Evolutionary conservation across 2,113 vertebrate genomes (phyloP).

Genomic region (Eira barbara): DNA sequence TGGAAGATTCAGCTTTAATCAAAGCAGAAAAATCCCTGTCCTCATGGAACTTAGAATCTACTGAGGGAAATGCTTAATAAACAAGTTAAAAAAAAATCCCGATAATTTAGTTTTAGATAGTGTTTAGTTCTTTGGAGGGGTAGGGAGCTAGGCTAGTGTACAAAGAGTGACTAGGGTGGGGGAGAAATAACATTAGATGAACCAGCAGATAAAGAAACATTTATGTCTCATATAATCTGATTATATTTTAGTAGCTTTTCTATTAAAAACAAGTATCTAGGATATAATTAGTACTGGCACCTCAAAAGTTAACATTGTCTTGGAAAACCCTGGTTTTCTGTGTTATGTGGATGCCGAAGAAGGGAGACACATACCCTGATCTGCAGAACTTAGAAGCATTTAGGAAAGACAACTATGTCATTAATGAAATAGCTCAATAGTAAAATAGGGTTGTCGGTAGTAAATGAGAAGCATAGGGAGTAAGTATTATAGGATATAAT

Average conservation of each 20-base stretch:
- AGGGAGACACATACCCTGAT: not conserved
- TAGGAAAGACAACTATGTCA: not conserved
- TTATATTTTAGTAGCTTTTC: not conserved
- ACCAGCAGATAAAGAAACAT: not conserved
- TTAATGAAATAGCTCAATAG: not conserved
- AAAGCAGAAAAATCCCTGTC: not conserved
- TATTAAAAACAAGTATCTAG: not conserved
- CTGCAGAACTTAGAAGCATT: not conserved
- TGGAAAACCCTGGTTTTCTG: not conserved
- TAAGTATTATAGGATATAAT: not conserved
- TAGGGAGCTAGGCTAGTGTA: not conserved
- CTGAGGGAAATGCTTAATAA: not conserved
- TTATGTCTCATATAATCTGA: not conserved
- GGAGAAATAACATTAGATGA: not conserved
- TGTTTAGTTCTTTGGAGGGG: not conserved
- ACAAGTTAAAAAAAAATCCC: not conserved
- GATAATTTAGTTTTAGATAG: not conserved
- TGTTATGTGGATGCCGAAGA: not conserved
- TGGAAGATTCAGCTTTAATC: not conserved
- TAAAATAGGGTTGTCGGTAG: not conserved
- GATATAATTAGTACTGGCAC: not conserved
- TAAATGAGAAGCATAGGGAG: not conserved
- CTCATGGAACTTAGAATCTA: not conserved
- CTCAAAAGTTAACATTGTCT: not conserved
- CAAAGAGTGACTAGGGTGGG: not conserved